These are phyloP conservation scores for Hoplias malabaricus DNA, from an alignment of 2,113 vertebrate genomes.

Conservation along the genomic window DNA sequence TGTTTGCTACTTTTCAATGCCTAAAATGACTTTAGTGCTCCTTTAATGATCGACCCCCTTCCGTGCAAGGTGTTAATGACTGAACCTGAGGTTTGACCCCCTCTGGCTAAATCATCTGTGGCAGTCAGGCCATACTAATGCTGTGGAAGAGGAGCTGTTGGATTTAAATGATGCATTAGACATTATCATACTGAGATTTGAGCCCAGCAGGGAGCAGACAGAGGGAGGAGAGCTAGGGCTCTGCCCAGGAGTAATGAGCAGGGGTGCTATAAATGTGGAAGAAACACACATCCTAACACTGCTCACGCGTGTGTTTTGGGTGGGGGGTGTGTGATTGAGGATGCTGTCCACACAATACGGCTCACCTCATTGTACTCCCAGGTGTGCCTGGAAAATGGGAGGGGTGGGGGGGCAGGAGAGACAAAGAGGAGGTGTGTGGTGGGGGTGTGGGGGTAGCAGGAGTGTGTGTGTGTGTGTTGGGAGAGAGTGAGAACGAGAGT, in stretches of 20 bases:
- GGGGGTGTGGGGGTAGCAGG: background rate
- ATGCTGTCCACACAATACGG: conserved; percentile 35
- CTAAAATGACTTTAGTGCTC: too few relatives aligned
- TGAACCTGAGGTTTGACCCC: background rate
- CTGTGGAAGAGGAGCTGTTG: conserved; percentile 11
- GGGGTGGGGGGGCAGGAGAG: too few relatives aligned
- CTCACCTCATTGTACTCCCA: background rate
- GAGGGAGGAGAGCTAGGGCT: conserved; percentile 30
- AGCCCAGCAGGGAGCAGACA: conserved; percentile 38
- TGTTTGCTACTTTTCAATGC: too few relatives aligned
- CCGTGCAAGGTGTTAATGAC: background rate
- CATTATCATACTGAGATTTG: conserved; percentile 54
- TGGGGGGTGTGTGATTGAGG: conserved; percentile 36
- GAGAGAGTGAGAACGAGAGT: too few relatives aligned
- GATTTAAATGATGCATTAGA: conserved; percentile 56
- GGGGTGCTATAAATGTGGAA: conserved; percentile 13
- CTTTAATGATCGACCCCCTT: background rate
- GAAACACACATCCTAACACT: conserved; percentile 17
- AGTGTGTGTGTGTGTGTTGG: too few relatives aligned
- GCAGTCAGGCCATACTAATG: background rate
- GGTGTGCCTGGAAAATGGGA: background rate
- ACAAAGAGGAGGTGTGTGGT: too few relatives aligned
- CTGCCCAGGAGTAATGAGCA: conserved; percentile 34
- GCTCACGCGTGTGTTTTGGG: conserved; percentile 8
- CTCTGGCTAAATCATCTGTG: background rate